Conservation (phyloP, 2,888 invertebrate species). For the Scaptomyza tumidula region DNA sequence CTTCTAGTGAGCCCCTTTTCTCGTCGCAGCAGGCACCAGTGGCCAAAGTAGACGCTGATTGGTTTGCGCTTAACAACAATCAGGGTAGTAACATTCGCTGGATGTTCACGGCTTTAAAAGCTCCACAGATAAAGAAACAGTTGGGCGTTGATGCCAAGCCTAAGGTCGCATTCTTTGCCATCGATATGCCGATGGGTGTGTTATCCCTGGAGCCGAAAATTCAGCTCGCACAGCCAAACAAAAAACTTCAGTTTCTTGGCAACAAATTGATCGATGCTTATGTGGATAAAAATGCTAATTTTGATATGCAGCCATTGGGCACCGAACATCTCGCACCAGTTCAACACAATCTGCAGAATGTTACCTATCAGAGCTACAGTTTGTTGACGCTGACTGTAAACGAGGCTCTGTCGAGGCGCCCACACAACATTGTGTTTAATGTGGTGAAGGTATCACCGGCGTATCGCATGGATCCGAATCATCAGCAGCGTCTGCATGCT, state of each 20-base stretch:
- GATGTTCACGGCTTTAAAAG: background rate
- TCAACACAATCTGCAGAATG: conserved; percentile 13
- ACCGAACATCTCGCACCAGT: background rate
- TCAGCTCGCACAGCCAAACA: background rate
- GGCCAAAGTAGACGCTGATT: background rate
- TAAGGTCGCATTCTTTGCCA: background rate
- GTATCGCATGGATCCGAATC: background rate
- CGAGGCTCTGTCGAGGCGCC: background rate
- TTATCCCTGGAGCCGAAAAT: background rate
- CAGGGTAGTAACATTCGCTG: background rate
- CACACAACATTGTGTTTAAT: background rate
- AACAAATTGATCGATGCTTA: too few relatives aligned
- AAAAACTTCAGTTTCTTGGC: conserved; percentile 12
- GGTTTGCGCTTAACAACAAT: conserved; percentile 1
- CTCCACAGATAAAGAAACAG: background rate
- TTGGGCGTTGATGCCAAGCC: background rate
- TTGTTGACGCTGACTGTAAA: conserved; percentile 8
- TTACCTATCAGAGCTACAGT: conserved; percentile 18
- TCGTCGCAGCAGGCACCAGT: background rate
- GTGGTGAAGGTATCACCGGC: conserved; percentile 6
- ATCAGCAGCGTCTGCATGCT: conserved; percentile 31
- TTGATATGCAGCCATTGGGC: conserved; percentile 31
- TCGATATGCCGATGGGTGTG: background rate
- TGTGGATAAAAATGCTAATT: background rate
- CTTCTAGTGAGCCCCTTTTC: background rate